Evolutionary conservation across 1,140 invertebrate species (phyloP).

Genomic region (Agrypnia vestita): DNA sequence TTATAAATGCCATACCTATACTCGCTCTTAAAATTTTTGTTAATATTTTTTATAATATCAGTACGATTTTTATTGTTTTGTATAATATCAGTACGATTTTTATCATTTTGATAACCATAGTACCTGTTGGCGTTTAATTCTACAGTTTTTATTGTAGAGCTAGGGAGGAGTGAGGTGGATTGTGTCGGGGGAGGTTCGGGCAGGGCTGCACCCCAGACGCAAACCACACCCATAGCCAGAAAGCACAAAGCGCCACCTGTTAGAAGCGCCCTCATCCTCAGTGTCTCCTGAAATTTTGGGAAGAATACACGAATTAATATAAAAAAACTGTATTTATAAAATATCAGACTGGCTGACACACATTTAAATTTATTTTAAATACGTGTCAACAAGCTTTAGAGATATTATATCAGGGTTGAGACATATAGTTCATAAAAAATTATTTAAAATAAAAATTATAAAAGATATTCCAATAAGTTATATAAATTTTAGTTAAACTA

Average conservation of each 20-base stretch:
- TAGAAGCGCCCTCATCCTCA: constrained; percentile 38
- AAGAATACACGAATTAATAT: constrained; percentile 1
- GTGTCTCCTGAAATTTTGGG: constrained; percentile 32
- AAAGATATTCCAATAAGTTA: no score
- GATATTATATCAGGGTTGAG: no score
- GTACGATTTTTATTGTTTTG: not conserved
- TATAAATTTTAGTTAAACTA: no score
- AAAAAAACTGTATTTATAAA: no score
- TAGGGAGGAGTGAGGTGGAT: not conserved
- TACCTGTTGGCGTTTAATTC: constrained; percentile 42
- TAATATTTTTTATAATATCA: not conserved
- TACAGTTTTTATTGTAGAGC: constrained; percentile 9
- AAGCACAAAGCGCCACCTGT: constrained; percentile 35
- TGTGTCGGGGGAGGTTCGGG: not conserved
- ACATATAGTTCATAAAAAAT: no score
- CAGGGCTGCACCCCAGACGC: not conserved
- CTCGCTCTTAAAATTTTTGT: not conserved
- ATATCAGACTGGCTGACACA: not conserved
- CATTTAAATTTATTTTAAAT: not conserved
- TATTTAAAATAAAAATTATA: no score
- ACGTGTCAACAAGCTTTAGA: no score
- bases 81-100: not conserved
- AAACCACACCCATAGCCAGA: constrained; percentile 21
- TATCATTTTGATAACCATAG: constrained; percentile 31
- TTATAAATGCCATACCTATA: not conserved